Evolutionary conservation across 2,113 vertebrate species (phyloP), one percentile per base, ranked within the genome.

Genomic region (Narcine bancroftii): DNA sequence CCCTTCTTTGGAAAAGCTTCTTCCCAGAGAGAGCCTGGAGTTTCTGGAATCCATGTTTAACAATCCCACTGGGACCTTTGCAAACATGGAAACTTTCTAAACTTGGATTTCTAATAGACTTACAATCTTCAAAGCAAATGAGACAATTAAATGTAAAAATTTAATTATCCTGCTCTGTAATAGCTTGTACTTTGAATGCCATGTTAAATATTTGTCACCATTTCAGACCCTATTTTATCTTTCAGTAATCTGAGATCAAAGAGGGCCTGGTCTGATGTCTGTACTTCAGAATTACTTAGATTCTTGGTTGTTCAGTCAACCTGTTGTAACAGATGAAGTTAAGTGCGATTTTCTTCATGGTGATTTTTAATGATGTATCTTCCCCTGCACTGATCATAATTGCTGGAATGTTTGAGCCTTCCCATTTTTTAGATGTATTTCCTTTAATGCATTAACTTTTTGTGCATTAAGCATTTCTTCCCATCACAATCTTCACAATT

Each of bases 111-210:
- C 60, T 26, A 13, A 66, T 1, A 24, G 36, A 66, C 63, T 66
- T 89, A 19, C n/a, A 65, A 66, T 7, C 29, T 53, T 94, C 93
- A 94, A 93, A 92, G 53, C 93, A 94, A 96, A 95, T 95, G 95
- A 96, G 95, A 95, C 93, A 93, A 93, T 89, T 93, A 94, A 89
- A 76, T 92, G 92, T 94, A 94, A 93, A 95, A 79, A 93, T 95
- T 95, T 94, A 83, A 94, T 95, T 93, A 93, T 94, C 96, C 95
- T 92, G 94, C 96, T 97, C 96, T 95, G 96, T 94, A 94, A 94
- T 95, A 93, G 96, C 96, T 95, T 96, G 89, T 96, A 97, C 95
- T 95, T 96, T 97, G 96, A 89, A 93, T 95, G 98, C 98, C 98
- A 96, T 96, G 95, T 96, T 96, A 95, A 95, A 98, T 98, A 96